Evolutionary conservation across 2,888 invertebrate genomes (phyloP), one percentile per base, ranked within the genome.

Genomic region (Andrena haemorrhoa): DNA sequence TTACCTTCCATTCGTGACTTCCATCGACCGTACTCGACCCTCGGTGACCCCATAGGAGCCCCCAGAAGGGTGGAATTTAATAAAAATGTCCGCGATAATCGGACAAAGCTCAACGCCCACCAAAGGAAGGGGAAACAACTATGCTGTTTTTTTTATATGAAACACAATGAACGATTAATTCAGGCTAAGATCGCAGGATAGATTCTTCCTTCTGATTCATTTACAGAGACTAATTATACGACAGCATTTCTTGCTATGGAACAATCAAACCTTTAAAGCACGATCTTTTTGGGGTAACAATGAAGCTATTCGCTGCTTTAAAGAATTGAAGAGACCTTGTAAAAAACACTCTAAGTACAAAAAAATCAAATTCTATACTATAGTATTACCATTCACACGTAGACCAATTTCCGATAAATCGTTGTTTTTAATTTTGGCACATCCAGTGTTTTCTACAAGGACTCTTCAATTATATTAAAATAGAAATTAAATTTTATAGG

Each of bases 1-100:
- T 87, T 83, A 86, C 88, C 64, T 87, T 82, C 80, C 68, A 80
- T 83, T 63, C 77, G 66, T 70, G 64, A 82, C 71, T 69, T 82
- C 76, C 60, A 49, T 78, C 73, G 75, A 41, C 64, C 64, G 74
- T 60, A 23, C 65, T 66, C 69, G 26, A 64, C 76, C 68, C 65
- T 65, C 70, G 49, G 41, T 69, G 76, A 85, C 71, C 79, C 66
- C 61, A 64, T 73, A 79, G 35, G 16, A 35, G 47, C 69, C 6
- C 8, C 31, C 26, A 31, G 49, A 33, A 61, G 69, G 63, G 63
- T 41, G 65, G 75, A 86, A 88, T 88, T 88, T 82, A 83, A 87
- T 87, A 77, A 87, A 83, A 86, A 79, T 68, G 68, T 72, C 16
- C n/a, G 8, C 65, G 35, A 69, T 64, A 69, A 72, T 60, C 35